These are phyloP conservation scores for Drosophila falleni DNA, from an alignment of 2,888 invertebrate genomes.

Conservation along the genomic window DNA sequence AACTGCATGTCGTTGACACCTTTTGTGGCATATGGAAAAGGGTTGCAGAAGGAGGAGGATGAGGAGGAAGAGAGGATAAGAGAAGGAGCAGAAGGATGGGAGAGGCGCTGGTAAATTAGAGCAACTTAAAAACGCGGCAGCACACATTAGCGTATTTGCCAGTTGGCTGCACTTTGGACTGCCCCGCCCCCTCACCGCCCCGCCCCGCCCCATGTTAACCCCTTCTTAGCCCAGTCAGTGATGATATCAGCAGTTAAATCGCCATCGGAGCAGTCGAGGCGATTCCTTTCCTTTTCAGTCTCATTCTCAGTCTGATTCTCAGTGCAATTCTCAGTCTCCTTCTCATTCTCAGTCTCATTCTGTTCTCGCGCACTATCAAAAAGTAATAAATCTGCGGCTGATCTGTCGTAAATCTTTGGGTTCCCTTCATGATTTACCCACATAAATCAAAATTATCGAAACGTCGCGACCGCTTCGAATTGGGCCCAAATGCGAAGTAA, in stretches of 20 bases:
- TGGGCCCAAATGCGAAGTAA: slow-evolving; percentile 38
- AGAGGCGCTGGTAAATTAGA: slow-evolving; percentile 67
- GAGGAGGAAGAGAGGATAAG: neutral
- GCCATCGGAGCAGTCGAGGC: slow-evolving; percentile 19
- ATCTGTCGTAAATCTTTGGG: slow-evolving; percentile 84
- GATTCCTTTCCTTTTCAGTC: slow-evolving; percentile 55
- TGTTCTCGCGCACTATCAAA: slow-evolving; percentile 77
- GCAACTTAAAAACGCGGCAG: slow-evolving; percentile 77
- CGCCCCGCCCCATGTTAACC: neutral
- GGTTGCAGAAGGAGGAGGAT: slow-evolving; percentile 13
- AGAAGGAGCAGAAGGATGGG: neutral
- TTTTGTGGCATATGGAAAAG: slow-evolving; percentile 33
- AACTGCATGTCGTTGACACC: slow-evolving; percentile 60
- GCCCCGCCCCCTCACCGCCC: neutral
- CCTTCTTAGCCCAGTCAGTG: neutral
- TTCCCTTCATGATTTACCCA: slow-evolving; percentile 83
- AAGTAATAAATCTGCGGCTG: slow-evolving; percentile 84
- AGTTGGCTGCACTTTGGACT: slow-evolving; percentile 21
- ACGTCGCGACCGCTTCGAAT: slow-evolving; percentile 47
- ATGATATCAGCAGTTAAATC: slow-evolving; percentile 39
- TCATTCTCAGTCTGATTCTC: neutral
- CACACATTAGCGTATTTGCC: slow-evolving; percentile 73
- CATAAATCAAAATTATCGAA: slow-evolving; percentile 85
- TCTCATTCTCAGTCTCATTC: slow-evolving; percentile 9
- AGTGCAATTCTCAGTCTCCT: neutral